Base-by-base conservation (phyloP, 2,113 vertebrate genomes). In the Cryptomyrus ogoouensis region DNA sequence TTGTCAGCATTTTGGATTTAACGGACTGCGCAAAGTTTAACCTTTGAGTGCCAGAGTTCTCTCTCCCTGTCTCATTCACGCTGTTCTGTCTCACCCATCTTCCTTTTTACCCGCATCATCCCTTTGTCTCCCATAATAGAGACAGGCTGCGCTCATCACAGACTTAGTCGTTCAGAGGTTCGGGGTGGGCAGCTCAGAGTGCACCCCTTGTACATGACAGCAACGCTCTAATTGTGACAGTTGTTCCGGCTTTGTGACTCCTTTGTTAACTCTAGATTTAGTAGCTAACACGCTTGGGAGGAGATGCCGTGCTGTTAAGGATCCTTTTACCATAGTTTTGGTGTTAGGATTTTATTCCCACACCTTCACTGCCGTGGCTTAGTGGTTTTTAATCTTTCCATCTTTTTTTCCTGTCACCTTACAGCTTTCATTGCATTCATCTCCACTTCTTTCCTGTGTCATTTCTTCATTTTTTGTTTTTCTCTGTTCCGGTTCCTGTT, bases 171-270 rank as follows among this genome's bases (percentile, higher is more conserved):
- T 83, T 42, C 27, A 56, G 19, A n/a, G 88, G 88, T n/a, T 42
- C 31, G 24, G 74, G 35, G 70, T 53, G 74, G 74, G 74, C 35
- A 56, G 74, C 74, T 17, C 49, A 10, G 88, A 50, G 70, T 35
- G 19, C 50, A 35, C 35, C 35, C 88, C 31, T 74, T 50, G 49
- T 12, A 66, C 31, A 56, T 83, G 88, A 83, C 88, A 83, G 88
- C 50, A 42, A 10, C 5, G 49, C 74, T 89, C 88, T 83, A 89
- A 89, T 89, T 89, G 88, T 89, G 88, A 70, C 89, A 87, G 83
- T 87, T 74, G 58, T 87, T 87, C 58, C 10, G 44, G 44, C 83
- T 90, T 90, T 44, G 84, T 90, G 89, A 52, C 84, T 52, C 83
- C 83, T 42, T 90, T 85, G 85, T 86, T 87, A 90, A 87, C 58